These are phyloP conservation scores for Sialia sialis DNA, from an alignment of 2,113 vertebrate species.

Conservation along the genomic window DNA sequence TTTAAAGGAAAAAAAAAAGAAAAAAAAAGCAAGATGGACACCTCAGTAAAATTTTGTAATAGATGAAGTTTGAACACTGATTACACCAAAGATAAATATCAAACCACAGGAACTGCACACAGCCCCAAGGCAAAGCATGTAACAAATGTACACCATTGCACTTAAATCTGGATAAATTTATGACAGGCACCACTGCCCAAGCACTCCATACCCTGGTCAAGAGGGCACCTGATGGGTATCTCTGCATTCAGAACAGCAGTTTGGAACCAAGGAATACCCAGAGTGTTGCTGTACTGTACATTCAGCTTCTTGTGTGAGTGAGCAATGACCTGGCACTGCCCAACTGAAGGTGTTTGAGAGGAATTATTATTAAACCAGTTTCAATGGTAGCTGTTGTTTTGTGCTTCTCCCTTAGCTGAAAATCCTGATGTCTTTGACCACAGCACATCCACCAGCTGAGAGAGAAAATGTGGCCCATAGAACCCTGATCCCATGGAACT, in stretches of 20 bases:
- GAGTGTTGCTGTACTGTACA: background rate
- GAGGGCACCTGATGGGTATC: background rate
- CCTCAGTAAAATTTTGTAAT: background rate
- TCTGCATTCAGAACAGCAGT: background rate
- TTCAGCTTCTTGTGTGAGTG: background rate
- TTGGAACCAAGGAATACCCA: background rate
- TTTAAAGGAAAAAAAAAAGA: background rate
- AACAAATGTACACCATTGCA: background rate
- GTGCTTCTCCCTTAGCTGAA: background rate
- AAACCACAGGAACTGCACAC: background rate
- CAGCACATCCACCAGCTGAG: background rate
- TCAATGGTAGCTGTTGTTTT: background rate
- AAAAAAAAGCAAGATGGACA: background rate
- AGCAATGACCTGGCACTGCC: background rate
- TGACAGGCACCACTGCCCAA: background rate
- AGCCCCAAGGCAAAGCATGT: conserved; percentile 26
- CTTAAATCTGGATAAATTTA: background rate
- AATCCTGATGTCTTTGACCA: background rate
- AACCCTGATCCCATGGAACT: background rate
- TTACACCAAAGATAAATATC: background rate
- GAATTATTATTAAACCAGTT: background rate
- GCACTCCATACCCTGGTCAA: background rate
- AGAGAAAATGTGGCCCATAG: background rate
- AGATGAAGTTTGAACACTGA: background rate
- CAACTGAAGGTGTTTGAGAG: background rate